A percentile compares a stretch with the other conserved stretches of the same genome.
These are phyloP conservation scores for Margarornis squamiger DNA, from an alignment of 2,797 vertebrate species.

Conservation along the genomic window DNA sequence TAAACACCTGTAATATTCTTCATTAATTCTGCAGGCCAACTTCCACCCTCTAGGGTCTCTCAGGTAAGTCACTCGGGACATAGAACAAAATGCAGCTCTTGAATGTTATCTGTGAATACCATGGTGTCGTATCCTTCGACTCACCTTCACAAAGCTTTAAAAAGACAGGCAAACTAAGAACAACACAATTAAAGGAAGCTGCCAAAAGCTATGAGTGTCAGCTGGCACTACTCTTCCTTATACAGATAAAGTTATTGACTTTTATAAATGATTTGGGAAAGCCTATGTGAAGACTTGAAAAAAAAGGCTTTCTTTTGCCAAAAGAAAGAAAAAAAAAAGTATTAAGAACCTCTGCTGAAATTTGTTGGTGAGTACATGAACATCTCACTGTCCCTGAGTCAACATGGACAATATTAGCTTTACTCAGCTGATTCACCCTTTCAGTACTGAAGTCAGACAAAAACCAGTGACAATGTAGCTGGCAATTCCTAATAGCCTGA, in stretches of 20 bases:
- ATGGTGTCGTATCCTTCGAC: not conserved
- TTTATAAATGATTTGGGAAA: not conserved
- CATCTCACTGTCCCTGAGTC: not conserved
- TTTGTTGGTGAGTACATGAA: not conserved
- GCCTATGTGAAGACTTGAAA: not conserved
- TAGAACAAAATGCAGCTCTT: not conserved
- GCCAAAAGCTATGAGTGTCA: not conserved
- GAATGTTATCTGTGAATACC: not conserved
- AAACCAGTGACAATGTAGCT: not conserved
- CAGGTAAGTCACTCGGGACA: not conserved
- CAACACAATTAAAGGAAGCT: not conserved
- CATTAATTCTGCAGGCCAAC: not conserved
- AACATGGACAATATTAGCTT: not conserved
- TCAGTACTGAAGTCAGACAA: not conserved
- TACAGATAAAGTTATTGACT: not conserved
- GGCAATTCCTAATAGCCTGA: not conserved
- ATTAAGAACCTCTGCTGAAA: not conserved
- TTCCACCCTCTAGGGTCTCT: not conserved
- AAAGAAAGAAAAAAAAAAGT: not conserved
- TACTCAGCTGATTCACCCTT: not conserved
- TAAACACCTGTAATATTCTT: not conserved
- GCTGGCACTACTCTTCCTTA: not conserved
- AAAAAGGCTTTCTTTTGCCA: not conserved
- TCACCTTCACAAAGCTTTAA: not conserved
- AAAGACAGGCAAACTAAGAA: not conserved